Evolutionary conservation across 2,797 vertebrate species (phyloP).

Genomic region (Gambusia yucatana): DNA sequence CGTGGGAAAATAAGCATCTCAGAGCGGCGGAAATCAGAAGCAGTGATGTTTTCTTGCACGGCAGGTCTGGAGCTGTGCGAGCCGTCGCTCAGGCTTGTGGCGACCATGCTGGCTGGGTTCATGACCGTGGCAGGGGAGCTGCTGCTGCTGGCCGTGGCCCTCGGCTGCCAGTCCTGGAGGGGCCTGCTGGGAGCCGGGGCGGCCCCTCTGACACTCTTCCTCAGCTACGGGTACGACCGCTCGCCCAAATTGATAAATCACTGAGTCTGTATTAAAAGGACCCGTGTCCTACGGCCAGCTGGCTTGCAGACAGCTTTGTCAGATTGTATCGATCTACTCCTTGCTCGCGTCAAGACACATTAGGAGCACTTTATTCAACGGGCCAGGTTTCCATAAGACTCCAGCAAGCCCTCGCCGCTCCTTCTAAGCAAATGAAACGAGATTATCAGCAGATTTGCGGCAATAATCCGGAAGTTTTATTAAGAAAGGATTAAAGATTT

Average conservation of each 20-base stretch:
- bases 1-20: neutral
- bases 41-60: constrained; percentile 30
- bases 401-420: constrained; percentile 12
- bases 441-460: constrained; percentile 46
- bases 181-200: constrained; percentile 87
- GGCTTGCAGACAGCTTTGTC: constrained; percentile 55
- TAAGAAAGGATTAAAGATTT: constrained; percentile 31
- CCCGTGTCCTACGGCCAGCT: neutral
- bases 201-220: constrained; percentile 86
- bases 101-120: constrained; percentile 85
- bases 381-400: constrained; percentile 9
- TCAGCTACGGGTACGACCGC: constrained; percentile 83
- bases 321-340: constrained; percentile 68
- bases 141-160: constrained; percentile 86
- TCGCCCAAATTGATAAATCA: neutral
- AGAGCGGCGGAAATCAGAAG: neutral
- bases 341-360: constrained; percentile 57
- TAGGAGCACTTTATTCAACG: constrained; percentile 50
- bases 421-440: constrained; percentile 43
- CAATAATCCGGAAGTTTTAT: constrained; percentile 24
- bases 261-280: neutral
- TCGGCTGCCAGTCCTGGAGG: constrained; percentile 89
- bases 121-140: constrained; percentile 87
- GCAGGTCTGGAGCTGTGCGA: constrained; percentile 91
- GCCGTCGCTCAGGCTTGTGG: constrained; percentile 85